Base-by-base conservation (phyloP, 2,888 invertebrate species). In the Cyaniris semiargus region DNA sequence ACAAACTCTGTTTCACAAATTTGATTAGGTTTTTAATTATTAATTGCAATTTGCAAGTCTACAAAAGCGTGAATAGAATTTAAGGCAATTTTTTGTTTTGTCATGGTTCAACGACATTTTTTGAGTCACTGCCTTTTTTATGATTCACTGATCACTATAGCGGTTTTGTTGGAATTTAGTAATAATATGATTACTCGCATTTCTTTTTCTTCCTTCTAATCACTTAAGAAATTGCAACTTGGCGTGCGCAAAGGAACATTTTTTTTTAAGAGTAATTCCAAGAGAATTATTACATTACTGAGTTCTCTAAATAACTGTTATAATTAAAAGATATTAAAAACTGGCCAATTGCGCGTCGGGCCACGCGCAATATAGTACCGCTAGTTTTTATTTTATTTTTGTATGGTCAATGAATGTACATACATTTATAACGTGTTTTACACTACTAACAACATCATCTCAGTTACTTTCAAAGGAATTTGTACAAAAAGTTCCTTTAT, bases 51-150 rank as follows among this genome's bases (percentile, higher is more conserved):
- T 27, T 13, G 7, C 58, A 60, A 60, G 23, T 13, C 3, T 23
- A 60, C 60, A 60, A 66, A 34, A 21, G 66, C 66, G 15, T 66
- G 66, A 66, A 66, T 66, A 66, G 3, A 23, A 23, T 27, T 5
- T 34, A 34, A 60, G 23, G 27, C 53, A 13, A 27, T 1, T 66
- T 66, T 66, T 66, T 31, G 66, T 27, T 27, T 27, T 31, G 66
- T 66, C 66, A 66, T 18, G 27, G 66, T 66, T 66, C 18, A 66
- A 66, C 15, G 66, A 66, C 66, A 15, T 66, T 66, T 66, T 66
- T 23, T 60, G 23, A 60, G 23, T 23, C 23, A 23, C 60, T 60
- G 10, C 21, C 23, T 23, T 60, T 60, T 13, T 60, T 60, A 13
- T 60, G 60, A 60, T 23, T 60, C 60, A 60, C 27, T 66, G 18